phyloP scores from a whole-genome alignment of 2,797 vertebrate species.

The Todus mexicanus region DNA sequence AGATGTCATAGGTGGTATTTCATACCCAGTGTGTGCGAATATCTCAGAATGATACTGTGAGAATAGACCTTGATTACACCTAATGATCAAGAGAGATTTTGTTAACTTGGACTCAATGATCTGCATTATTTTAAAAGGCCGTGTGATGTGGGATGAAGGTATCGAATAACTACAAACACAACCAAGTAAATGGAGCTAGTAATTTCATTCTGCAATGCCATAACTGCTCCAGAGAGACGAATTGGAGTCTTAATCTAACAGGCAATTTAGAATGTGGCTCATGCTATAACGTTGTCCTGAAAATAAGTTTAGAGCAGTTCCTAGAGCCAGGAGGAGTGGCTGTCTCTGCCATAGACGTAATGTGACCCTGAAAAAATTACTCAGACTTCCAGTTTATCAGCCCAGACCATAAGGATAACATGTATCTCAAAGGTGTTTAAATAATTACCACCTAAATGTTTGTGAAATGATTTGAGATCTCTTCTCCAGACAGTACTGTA shows the following conservation, averaged over 20 bases:
- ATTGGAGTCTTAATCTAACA: not conserved
- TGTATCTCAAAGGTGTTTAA: not conserved
- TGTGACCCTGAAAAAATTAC: conserved; percentile 30
- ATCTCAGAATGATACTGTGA: not conserved
- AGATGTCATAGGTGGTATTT: not conserved
- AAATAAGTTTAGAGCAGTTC: conserved; percentile 2
- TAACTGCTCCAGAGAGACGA: not conserved
- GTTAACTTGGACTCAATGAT: not conserved
- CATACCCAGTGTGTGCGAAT: not conserved
- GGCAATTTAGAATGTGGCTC: not conserved
- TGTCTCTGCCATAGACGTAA: not conserved
- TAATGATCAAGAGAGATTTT: not conserved
- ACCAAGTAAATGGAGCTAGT: not conserved
- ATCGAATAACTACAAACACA: not conserved
- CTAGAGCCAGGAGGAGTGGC: not conserved
- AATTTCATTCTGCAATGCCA: not conserved
- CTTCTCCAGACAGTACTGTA: not conserved
- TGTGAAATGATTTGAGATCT: not conserved
- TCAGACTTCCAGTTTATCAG: conserved; percentile 10
- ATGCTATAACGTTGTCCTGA: not conserved
- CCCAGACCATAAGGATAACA: not conserved
- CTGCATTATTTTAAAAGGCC: not conserved
- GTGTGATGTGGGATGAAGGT: not conserved
- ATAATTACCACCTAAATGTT: conserved; percentile 26
- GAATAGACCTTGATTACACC: not conserved